Conservation (phyloP, 30 jellyfish, hydroid and myxozoan species). For the Pseudorhiza aurosa region DNA sequence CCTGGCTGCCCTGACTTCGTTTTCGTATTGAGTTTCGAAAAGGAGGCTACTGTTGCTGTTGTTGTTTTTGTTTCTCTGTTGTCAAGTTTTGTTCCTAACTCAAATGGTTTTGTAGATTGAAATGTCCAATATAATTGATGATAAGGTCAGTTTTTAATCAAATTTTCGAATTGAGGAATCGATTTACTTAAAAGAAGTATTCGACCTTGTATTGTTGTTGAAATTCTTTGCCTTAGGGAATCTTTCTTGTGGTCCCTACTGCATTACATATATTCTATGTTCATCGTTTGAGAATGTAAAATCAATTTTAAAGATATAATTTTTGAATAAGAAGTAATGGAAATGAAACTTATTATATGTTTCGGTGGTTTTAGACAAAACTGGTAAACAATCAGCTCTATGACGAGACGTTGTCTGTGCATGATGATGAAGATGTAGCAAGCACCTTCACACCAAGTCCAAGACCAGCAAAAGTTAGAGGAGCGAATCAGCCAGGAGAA, state of each 20-base stretch:
- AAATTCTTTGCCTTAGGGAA: no score
- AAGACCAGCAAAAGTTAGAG: slow-evolving; percentile 75
- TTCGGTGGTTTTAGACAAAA: slow-evolving; percentile 42
- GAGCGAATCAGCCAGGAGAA: slow-evolving; percentile 37
- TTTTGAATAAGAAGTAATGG: no score
- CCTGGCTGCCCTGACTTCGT: no score
- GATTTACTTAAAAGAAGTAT: no score
- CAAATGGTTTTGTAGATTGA: slow-evolving; percentile 13
- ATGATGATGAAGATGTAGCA: slow-evolving; percentile 98
- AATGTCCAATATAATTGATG: slow-evolving; percentile 35
- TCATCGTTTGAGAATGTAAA: no score
- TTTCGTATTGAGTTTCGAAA: no score
- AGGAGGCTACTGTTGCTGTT: slow-evolving; percentile 2
- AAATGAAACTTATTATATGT: no score
- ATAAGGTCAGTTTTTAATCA: slow-evolving; percentile 40
- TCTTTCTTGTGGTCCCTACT: no score
- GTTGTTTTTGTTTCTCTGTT: slow-evolving; percentile 33
- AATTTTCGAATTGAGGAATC: no score
- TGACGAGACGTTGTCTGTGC: slow-evolving; percentile 93
- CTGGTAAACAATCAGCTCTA: slow-evolving; percentile 80
- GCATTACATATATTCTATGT: no score
- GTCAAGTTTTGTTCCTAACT: slow-evolving; percentile 7
- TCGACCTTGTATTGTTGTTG: no score
- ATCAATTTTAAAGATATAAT: no score
- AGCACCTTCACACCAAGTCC: slow-evolving; percentile 98